Evolutionary conservation across 2,888 invertebrate genomes (phyloP), one percentile per base, ranked within the genome.

Genomic region (Trichopoda pennipes): DNA sequence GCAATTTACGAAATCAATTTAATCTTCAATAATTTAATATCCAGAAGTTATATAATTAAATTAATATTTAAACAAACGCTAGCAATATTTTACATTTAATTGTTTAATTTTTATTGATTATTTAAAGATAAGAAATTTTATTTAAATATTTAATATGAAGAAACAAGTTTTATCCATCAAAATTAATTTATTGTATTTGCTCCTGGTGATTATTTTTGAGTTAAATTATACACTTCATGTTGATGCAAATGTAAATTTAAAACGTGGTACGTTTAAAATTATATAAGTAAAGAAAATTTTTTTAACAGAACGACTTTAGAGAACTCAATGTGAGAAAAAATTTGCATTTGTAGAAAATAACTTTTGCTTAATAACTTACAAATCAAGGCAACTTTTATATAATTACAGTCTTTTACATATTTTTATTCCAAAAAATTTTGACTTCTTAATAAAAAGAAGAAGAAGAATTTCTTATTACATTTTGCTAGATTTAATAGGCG

Each of bases 51-150:
- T 23, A 16, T 55, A 44, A 32, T 28, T 32, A 47, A 44, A 53
- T 55, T 23, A 1, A 42, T 55, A 14, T 49, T 55, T 16, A 35
- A 35, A 56, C 17, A 42, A 7, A n/a, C 17, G 12, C 17, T 58
- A 66, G 55, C 21, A 58, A 58, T 58, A 9, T 49, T 12, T 63
- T n/a, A 32, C 64, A n/a, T 66, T 66, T 56, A 35, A 74, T 74
- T 64, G 35, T 49, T 64, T 38, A 9, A 42, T 9, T 51, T 74
- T 75, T 66, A 68, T 75, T 66, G 58, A 60, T 51, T 51, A 16
- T 60, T 44, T 12, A 55, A 32, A 19, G 51, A 68, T 51, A 51
- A 4, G 3, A 9, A 28, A 17, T 17, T 16, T 3, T 51, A 38
- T 51, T 51, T 23, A 21, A 47, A 35, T 16, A 44, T 51, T 47